Evolutionary conservation across 2,888 invertebrate species (phyloP), one percentile per base, ranked within the genome.

Genomic region (Oligia strigilis): DNA sequence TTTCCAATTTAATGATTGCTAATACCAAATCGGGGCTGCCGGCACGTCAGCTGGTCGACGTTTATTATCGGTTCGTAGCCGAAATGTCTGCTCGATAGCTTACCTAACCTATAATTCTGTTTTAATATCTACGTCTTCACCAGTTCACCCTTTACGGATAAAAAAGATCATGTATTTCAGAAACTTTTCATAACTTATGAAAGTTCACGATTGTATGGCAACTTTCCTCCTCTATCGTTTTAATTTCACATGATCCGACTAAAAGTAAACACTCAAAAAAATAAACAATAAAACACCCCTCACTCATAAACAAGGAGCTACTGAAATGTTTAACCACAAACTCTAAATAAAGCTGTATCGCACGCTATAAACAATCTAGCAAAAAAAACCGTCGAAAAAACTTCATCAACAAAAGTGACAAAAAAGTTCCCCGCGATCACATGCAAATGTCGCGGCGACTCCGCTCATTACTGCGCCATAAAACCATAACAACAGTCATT

Each of bases 1-100:
- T 97, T 96, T 96, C 96, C 97, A 96, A 97, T 97, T 97, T 97
- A 97, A 97, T 97, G 96, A 96, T 96, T 95, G 95, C 96, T 97
- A 97, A 97, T 97, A 96, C 93, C 93, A 94, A 95, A 95, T 94
- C 95, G 95, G 93, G 93, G 92, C 91, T 92, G 94, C 93, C 93
- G 94, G 93, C 96, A 96, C 95, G 96, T 96, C 95, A 95, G 80
- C 90, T 92, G 90, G 88, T 87, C 90, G 90, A 91, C 94, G 92
- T 94, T 94, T 95, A 93, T 94, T 94, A 94, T 94, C 90, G 90
- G 92, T 92, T 91, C 91, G 72, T 81, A 80, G 89, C 91, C 91
- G 81, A 92, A 93, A 92, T 90, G 89, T 90, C 91, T 92, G 80
- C 72, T 84, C 82, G 78, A 88, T 88, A 84, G 82, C 85, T 90